These are phyloP conservation scores for Pyrgilauda ruficollis DNA, from an alignment of 2,113 vertebrate species.

Conservation along the genomic window DNA sequence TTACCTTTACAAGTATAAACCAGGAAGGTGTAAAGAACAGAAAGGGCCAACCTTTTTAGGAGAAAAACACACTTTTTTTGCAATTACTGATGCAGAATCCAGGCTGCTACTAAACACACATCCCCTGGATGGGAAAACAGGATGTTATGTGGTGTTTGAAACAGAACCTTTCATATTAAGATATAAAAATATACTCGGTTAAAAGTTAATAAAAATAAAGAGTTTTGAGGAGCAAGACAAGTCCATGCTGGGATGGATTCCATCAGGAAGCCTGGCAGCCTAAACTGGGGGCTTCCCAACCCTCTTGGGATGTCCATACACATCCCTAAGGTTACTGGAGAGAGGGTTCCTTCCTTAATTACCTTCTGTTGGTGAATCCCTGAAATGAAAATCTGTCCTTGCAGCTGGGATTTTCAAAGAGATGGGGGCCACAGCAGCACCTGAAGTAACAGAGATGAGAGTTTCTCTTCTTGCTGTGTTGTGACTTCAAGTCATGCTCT, in stretches of 20 bases:
- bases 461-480: background rate
- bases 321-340: background rate
- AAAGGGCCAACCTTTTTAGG: background rate
- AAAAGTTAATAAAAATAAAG: conserved; percentile 41
- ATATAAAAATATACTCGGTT: conserved; percentile 39
- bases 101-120: background rate
- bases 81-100: background rate
- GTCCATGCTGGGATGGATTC: background rate
- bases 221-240: conserved; percentile 2
- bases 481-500: background rate
- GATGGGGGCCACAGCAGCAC: background rate
- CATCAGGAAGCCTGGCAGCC: background rate
- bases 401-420: background rate
- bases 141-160: background rate
- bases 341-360: background rate
- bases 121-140: background rate
- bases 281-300: background rate
- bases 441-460: background rate
- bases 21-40: background rate
- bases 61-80: background rate
- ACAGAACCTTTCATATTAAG: background rate
- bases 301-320: background rate
- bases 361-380: background rate
- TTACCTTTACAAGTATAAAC: background rate
- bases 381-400: background rate